A percentile compares a stretch with the other conserved stretches of the same genome.
phyloP scores from a whole-genome alignment of 2,797 vertebrate genomes.

The Anabacerthia variegaticeps region DNA sequence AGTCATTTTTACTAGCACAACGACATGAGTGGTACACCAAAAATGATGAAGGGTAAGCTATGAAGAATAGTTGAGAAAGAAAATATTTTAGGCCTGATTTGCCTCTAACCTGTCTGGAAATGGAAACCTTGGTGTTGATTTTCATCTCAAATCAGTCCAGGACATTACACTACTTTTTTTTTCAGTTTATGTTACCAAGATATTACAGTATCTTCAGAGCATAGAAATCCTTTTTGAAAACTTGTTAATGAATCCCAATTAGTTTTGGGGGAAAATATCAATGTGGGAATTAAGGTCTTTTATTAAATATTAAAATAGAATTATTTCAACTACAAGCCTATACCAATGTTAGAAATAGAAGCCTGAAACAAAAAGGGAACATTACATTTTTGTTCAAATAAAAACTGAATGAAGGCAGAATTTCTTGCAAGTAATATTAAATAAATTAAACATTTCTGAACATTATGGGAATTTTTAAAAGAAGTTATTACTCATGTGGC shows the following conservation, averaged over 20 bases:
- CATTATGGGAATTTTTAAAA: neutral
- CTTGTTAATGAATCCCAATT: neutral
- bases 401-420: neutral
- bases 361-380: neutral
- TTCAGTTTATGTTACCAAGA: neutral
- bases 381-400: neutral
- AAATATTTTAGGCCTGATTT: neutral
- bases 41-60: neutral
- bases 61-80: neutral
- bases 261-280: neutral
- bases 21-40: neutral
- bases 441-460: conserved; percentile 10
- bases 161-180: neutral
- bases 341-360: neutral
- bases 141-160: neutral
- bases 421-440: neutral
- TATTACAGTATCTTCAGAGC: neutral
- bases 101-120: neutral
- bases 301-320: conserved; percentile 25
- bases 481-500: neutral
- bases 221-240: neutral
- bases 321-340: neutral
- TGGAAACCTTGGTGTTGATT: neutral
- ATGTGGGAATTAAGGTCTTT: neutral
- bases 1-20: neutral